Evolutionary conservation across 2,888 invertebrate genomes (phyloP).

Genomic region (Eupithecia abbreviata): DNA sequence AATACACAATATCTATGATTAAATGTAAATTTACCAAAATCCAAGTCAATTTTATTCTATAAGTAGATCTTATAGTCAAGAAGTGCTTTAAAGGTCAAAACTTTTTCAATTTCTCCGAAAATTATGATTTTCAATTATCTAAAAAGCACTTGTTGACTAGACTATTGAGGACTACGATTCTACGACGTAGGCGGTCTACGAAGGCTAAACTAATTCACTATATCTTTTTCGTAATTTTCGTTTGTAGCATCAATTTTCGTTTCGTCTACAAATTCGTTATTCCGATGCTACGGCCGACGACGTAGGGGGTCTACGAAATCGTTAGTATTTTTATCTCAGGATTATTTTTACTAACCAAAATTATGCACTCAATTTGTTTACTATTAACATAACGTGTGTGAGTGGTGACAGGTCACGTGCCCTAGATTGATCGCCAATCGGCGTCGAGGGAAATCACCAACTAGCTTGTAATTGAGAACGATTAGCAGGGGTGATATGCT

Average conservation of each 20-base stretch:
- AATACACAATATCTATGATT: no score
- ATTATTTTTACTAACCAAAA: background rate
- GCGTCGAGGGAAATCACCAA: slow-evolving; percentile 70
- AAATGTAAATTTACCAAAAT: no score
- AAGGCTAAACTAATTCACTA: background rate
- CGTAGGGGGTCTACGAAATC: background rate
- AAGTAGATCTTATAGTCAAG: no score
- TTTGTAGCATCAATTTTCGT: background rate
- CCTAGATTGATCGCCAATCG: slow-evolving; percentile 68
- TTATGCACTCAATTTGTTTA: background rate
- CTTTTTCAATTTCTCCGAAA: no score
- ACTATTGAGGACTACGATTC: background rate
- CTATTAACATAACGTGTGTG: slow-evolving; percentile 13
- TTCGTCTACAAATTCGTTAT: background rate
- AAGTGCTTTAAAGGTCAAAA: no score
- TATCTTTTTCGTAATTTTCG: background rate
- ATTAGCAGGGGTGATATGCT: slow-evolving; percentile 18
- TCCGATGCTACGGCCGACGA: background rate
- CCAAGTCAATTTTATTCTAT: no score
- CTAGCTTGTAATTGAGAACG: slow-evolving; percentile 43
- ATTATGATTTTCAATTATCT: no score
- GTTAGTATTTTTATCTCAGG: background rate
- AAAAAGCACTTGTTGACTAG: no score
- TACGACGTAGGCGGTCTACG: background rate
- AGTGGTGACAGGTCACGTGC: slow-evolving; percentile 72